Evolutionary conservation across 2,797 vertebrate species (phyloP), one percentile per base, ranked within the genome.

Genomic region (Oreortyx pictus): DNA sequence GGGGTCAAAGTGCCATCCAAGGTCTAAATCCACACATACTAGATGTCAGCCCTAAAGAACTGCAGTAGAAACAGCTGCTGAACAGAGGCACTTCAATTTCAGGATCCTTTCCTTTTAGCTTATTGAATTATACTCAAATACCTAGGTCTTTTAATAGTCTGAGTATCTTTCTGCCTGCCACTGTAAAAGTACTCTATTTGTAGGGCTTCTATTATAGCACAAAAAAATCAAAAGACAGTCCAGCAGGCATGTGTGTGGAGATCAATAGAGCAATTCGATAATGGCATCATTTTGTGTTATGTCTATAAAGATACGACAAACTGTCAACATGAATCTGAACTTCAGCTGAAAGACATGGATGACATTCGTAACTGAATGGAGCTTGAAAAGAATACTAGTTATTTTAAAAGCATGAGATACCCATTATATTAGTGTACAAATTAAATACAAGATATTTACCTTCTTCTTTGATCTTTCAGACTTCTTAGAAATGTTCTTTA

Each of bases 401-500:
- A 64, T 57, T 64, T 73, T n/a, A 77, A 44, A 82, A 82, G 71
- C 47, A 24, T 77, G 33, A 24, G 3, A 8, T 29, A 61, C 16
- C 7, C 46, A 6, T 65, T 75, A 14, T 11, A 29, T 78, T n/a
- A 62, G 57, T 19, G 7, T 43, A 77, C 27, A 60, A 37, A 60
- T 83, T n/a, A 89, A 92, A 72, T 8, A 25, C 76, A 47, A 84
- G 37, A 65, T 37, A 77, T 35, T 91, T 97, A 98, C 98, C 98
- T 98, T 99, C 97, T 96, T 98, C 88, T 98, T 99, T 90, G 98
- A 98, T 85, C 95, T 97, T 79, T 98, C 95, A 16, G 98, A 98
- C 92, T 97, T 99, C 97, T 98, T 98, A 77, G 98, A 98, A 93
- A 98, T 98, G 90, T 98, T 99, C 97, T 98, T 98, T 91, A 99